Percentiles rank a stretch among this genome's conserved stretches.
phyloP scores from a whole-genome alignment of 2,888 invertebrate genomes.

The Sycophila texana region DNA sequence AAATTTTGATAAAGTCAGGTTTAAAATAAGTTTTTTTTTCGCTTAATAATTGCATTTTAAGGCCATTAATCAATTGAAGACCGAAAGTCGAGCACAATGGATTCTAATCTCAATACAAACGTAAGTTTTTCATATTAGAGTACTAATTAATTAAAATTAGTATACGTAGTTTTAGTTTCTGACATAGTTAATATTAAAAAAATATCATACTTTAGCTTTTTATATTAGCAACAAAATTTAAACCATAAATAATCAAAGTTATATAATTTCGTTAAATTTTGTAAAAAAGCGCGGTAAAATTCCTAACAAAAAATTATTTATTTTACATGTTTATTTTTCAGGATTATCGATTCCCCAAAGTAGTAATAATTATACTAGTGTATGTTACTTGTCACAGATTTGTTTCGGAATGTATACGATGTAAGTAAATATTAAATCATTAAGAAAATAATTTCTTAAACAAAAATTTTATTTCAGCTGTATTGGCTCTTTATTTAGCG shows the following conservation, averaged over 20 bases:
- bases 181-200: too few species aligned
- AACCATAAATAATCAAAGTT: too few species aligned
- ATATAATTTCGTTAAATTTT: too few species aligned
- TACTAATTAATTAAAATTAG: not conserved
- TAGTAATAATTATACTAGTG: not conserved
- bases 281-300: too few species aligned
- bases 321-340: not conserved
- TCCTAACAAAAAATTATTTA: not conserved
- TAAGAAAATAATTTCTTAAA: not conserved
- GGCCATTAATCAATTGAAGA: too few species aligned
- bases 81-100: not conserved
- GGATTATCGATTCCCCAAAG: not conserved
- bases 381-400: not conserved
- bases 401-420: not conserved
- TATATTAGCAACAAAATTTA: too few species aligned
- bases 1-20: too few species aligned
- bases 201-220: too few species aligned
- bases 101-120: not conserved
- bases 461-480: not conserved
- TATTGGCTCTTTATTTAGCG: slow-evolving; percentile 9
- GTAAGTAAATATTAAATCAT: not conserved
- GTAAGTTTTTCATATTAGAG: not conserved
- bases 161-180: too few species aligned
- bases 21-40: too few species aligned
- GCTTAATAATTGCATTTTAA: too few species aligned